Base-by-base conservation (phyloP, 1,140 invertebrate species). In the Halictus rubicundus region DNA sequence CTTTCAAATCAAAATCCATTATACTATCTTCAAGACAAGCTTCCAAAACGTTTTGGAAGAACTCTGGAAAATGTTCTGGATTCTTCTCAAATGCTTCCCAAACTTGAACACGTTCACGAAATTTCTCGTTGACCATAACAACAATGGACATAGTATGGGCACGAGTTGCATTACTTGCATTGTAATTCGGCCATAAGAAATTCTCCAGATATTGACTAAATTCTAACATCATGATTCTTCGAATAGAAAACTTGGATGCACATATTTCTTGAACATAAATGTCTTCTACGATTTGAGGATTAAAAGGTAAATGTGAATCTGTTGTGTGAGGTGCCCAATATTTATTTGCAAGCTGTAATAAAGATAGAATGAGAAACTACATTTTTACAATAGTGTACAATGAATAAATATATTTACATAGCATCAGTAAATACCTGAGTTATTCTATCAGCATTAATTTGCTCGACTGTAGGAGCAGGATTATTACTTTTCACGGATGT, bases 111-210 rank as follows among this genome's bases (percentile, higher is more conserved):
- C 98, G 94, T 93, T 99, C 99, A 21, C 98, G 94, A 89, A 99
- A 99, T 91, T 99, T 99, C 89, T 99, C 99, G 95, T 99, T 99
- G 16, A 99, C 95, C 97, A 99, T 99, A 0, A 97, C 96, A 49
- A 99, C 96, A 82, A 99, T 98, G 0, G 98, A 99, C 95, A 99
- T 96, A 80, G 99, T 95, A 92, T 99, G 98, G 4, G 96, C 95
- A 81, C 96, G 94, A 0, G 95, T 95, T 1, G 97, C 95, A 66
- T 94, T 94, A 21, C 92, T 93, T 1, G 95, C 93, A 61, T 94
- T 92, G 91, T 98, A 99, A 93, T 99, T 97, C n/a, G 98, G 98
- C 99, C 99, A 99, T 21, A 99, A 91, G 93, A 97, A 99, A 90
- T 98, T 98, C 92, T 99, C 99, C 79, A 99, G 91, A 92, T 99